phyloP scores from a whole-genome alignment of 2,797 vertebrate species.

The Gadopsis marmoratus region DNA sequence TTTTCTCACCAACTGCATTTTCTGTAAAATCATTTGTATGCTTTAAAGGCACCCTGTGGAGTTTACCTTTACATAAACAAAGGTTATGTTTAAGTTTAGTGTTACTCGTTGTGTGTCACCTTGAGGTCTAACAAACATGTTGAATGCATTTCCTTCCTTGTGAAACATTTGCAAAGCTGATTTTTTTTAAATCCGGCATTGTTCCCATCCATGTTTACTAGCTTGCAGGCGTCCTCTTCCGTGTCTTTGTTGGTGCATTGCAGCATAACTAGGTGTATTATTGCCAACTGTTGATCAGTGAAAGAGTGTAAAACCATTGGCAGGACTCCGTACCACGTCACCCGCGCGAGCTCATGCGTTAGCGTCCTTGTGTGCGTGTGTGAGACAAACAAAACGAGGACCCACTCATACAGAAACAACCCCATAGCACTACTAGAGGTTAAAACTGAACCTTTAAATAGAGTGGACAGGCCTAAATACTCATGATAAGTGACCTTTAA shows the following conservation, averaged over 20 bases:
- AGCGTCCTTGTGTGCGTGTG: no score
- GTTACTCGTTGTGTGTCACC: not conserved
- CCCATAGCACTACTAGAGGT: not conserved
- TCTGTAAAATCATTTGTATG: no score
- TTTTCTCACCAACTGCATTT: not conserved
- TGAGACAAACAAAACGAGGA: not conserved
- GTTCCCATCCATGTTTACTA: not conserved
- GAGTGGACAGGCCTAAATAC: not conserved
- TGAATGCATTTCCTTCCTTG: not conserved
- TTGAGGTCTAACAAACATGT: not conserved
- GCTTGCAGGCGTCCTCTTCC: not conserved
- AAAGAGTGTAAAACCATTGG: not conserved
- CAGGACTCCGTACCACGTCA: not conserved
- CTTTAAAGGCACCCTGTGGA: no score
- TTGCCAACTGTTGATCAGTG: not conserved
- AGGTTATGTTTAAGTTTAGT: not conserved
- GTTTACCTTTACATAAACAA: no score
- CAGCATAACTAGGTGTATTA: not conserved
- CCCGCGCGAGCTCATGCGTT: no score
- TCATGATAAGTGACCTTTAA: not conserved
- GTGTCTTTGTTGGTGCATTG: not conserved
- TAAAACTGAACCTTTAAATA: not conserved
- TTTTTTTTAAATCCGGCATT: not conserved
- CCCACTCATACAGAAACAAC: not conserved
- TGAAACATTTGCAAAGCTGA: not conserved